Evolutionary conservation across 2,888 invertebrate genomes (phyloP).

Genomic region (Rotaria sp.): DNA sequence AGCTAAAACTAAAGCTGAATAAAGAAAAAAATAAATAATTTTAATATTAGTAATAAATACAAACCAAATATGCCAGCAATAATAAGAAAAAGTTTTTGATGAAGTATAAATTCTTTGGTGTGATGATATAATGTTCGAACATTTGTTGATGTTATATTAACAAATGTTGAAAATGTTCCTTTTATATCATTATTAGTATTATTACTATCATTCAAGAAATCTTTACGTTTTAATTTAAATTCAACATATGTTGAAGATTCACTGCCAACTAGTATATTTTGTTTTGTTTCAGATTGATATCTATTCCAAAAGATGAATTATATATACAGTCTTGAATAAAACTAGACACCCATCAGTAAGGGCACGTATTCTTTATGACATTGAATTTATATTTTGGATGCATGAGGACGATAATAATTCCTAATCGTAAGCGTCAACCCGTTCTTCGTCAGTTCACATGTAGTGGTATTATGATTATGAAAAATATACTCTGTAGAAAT

Average conservation of each 20-base stretch:
- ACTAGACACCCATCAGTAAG: too few species aligned
- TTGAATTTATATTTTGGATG: too few species aligned
- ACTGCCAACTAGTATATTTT: conserved; percentile 19
- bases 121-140: background rate
- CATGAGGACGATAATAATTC: too few species aligned
- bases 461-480: too few species aligned
- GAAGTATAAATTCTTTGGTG: background rate
- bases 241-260: conserved; percentile 10
- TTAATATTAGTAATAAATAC: background rate
- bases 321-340: background rate
- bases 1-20: background rate
- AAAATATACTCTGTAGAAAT: too few species aligned
- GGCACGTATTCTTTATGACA: too few species aligned
- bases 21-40: background rate
- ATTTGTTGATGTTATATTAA: background rate
- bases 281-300: conserved; percentile 6
- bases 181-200: background rate
- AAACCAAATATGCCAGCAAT: conserved; percentile 13
- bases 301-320: background rate
- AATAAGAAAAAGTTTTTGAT: background rate
- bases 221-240: conserved; percentile 19
- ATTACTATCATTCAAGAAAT: background rate
- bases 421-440: too few species aligned
- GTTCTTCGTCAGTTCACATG: too few species aligned
- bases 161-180: background rate